Base-by-base conservation (phyloP, 2,113 vertebrate genomes). In the Scomber scombrus region DNA sequence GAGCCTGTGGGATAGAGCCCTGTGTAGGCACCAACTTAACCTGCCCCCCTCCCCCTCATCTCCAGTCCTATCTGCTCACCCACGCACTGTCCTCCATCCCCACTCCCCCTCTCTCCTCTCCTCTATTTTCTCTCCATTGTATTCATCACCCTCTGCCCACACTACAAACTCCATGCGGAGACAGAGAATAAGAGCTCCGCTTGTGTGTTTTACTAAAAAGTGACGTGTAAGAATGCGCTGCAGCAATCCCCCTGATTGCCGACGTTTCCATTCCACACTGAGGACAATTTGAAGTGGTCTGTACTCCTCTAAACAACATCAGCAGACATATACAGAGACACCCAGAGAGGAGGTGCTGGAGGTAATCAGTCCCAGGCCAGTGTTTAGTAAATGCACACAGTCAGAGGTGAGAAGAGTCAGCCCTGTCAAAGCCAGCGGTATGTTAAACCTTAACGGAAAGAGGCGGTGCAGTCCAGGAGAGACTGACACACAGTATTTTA, bases 21-120 rank as follows among this genome's bases (percentile, higher is more conserved):
- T 93, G 93, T 93, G 91, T 93, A 91, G 93, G 91, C 91, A 93
- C 90, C 82, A 86, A 82, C 85, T 93, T 90, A 93, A 93, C 91
- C 89, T 88, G 86, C 78, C 86, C 85, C 86, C 88, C 88, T 75
- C 87, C 85, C 89, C 85, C 90, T 81, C 85, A 85, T 88, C 90
- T 83, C 64, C 80, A 69, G 81, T 89, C 88, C 91, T 88, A 91
- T 92, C 90, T 84, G 83, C 78, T 89, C 91, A 89, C 93, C 91
- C 93, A 93, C 93, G 55, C 91, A 72, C 88, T 87, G 88, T 79
- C 80, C 89, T 88, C 83, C 87, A 82, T 89, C 89, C 91, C 90
- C 86, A 80, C 89, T 84, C 89, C 90, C 89, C 90, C 89, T 90
- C 90, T 85, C 90, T 82, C 75, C 73, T 86, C 88, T 93, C 83